Conservation (phyloP, 2,888 invertebrate genomes). For the Tenthredo scrophulariae region DNA sequence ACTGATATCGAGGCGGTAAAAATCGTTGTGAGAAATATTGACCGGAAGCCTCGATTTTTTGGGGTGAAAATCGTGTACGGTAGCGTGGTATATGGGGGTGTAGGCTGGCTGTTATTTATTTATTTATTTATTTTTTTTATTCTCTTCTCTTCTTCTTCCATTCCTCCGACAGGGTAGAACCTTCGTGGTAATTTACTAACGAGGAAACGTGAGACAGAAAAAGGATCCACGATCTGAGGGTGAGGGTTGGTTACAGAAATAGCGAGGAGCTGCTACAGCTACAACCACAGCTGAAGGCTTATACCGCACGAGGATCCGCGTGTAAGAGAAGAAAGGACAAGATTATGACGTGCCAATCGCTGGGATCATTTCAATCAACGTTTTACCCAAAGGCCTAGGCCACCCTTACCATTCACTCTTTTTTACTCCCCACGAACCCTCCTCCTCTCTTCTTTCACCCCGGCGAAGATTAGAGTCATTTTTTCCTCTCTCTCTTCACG, state of each 20-base stretch:
- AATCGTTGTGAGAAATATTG: no score
- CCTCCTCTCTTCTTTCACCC: background rate
- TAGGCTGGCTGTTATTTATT: background rate
- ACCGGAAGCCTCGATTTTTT: no score
- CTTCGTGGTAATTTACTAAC: conserved; percentile 47
- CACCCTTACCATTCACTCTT: background rate
- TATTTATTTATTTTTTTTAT: background rate
- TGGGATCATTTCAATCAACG: conserved; percentile 47
- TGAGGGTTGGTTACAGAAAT: conserved; percentile 16
- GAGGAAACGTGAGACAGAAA: conserved; percentile 49
- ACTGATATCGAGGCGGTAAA: no score
- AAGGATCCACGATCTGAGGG: background rate
- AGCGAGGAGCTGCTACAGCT: background rate
- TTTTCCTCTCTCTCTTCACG: background rate
- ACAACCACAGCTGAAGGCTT: background rate
- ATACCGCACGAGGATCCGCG: background rate
- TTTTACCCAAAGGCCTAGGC: background rate
- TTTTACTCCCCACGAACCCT: background rate
- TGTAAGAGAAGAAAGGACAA: conserved; percentile 13
- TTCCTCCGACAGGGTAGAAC: background rate
- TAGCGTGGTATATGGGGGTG: no score
- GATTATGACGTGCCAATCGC: conserved; percentile 49
- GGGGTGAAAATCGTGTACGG: background rate
- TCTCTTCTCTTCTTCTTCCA: background rate
- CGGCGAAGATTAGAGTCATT: background rate